Conservation (phyloP, 2,797 vertebrate genomes). For the Prunella strophiata region DNA sequence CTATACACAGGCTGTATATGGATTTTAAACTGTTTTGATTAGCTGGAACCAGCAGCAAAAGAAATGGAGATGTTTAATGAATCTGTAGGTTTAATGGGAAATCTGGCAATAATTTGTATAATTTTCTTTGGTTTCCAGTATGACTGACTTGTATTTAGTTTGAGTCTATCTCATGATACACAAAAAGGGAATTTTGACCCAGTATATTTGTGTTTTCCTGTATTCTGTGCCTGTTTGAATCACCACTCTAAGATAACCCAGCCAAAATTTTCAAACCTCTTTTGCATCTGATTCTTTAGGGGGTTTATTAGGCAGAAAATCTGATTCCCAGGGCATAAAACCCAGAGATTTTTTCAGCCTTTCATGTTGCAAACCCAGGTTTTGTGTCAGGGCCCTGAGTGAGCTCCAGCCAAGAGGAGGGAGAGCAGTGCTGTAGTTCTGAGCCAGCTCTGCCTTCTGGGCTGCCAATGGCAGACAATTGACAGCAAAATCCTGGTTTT, state of each 20-base stretch:
- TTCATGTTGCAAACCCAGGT: background rate
- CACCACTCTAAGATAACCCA: accelerated
- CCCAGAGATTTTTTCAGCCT: constrained; percentile 15
- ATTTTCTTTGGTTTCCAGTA: background rate
- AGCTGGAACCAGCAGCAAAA: background rate
- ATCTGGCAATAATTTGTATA: background rate
- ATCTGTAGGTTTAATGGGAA: background rate
- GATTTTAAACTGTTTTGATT: background rate
- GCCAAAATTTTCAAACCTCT: background rate
- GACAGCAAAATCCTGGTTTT: background rate
- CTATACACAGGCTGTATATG: background rate
- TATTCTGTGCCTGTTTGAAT: background rate
- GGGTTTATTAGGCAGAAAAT: constrained; percentile 51
- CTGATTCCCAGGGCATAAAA: background rate
- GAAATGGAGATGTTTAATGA: background rate
- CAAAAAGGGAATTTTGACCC: background rate
- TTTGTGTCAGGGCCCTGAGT: background rate
- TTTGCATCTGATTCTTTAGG: background rate
- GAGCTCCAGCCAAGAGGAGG: background rate
- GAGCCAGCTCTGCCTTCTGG: background rate
- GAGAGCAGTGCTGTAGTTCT: background rate
- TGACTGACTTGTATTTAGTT: background rate
- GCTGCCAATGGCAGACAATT: background rate
- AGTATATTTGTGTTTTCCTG: background rate
- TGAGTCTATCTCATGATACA: background rate